Conservation (phyloP, 2,797 vertebrate species). For the Neopelma chrysocephalum region DNA sequence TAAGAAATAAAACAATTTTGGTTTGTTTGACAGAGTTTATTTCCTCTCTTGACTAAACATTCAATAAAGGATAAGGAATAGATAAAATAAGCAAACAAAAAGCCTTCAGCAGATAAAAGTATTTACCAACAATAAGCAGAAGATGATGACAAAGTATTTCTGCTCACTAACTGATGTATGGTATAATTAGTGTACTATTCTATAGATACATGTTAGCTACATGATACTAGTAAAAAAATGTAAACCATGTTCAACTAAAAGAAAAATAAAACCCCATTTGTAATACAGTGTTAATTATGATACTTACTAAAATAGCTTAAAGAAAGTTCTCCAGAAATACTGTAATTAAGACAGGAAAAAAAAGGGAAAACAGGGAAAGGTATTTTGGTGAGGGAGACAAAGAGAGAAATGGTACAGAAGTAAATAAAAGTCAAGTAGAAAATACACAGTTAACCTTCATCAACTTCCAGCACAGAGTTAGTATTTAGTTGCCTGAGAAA, state of each 20-base stretch:
- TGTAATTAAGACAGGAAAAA: background rate
- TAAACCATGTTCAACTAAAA: background rate
- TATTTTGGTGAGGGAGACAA: background rate
- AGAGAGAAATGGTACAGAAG: background rate
- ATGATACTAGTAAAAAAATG: background rate
- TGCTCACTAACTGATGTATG: background rate
- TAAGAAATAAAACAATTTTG: background rate
- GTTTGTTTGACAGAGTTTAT: background rate
- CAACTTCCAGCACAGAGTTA: background rate
- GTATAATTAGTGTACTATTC: background rate
- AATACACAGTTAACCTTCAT: background rate
- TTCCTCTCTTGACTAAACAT: background rate
- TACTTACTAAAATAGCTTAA: slow-evolving; percentile 3
- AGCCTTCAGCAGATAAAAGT: background rate
- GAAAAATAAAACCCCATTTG: background rate
- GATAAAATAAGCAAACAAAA: slow-evolving; percentile 11
- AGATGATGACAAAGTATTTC: background rate
- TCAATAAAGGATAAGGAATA: slow-evolving; percentile 1
- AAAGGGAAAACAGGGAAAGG: background rate
- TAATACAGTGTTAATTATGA: background rate
- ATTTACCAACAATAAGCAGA: background rate
- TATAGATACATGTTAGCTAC: background rate
- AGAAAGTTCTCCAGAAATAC: slow-evolving; percentile 18
- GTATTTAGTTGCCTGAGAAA: background rate
- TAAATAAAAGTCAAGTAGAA: background rate